Evolutionary conservation across 2,888 invertebrate species (phyloP).

Genomic region (Andricus curvator): DNA sequence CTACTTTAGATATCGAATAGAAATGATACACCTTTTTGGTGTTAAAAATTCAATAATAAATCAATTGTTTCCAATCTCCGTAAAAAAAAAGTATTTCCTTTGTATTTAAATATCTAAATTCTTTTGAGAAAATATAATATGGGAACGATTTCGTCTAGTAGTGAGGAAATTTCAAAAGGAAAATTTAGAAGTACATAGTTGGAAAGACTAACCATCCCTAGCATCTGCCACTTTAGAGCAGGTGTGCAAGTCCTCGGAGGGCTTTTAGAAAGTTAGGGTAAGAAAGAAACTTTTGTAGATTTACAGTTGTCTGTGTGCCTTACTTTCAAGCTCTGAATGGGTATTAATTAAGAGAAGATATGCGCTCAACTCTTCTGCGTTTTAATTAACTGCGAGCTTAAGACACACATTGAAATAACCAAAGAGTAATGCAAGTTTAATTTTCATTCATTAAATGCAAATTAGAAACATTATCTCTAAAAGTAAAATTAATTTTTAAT

Average conservation of each 20-base stretch:
- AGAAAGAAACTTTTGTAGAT: slow-evolving; percentile 13
- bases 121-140: not conserved
- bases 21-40: too few relatives aligned
- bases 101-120: not conserved
- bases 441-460: not conserved
- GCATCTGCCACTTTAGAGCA: slow-evolving; percentile 18
- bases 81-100: too few relatives aligned
- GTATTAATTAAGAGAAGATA: slow-evolving; percentile 17
- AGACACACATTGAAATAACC: not conserved
- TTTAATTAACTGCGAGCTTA: not conserved
- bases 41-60: too few relatives aligned
- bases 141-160: not conserved
- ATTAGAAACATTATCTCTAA: not conserved
- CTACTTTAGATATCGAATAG: too few relatives aligned
- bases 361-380: not conserved
- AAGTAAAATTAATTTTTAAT: too few relatives aligned
- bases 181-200: slow-evolving; percentile 17
- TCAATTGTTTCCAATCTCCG: too few relatives aligned
- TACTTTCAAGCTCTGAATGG: not conserved
- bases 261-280: slow-evolving; percentile 30
- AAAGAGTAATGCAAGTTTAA: not conserved
- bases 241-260: slow-evolving; percentile 25
- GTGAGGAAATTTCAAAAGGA: slow-evolving; percentile 9
- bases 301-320: slow-evolving; percentile 6
- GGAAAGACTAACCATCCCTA: not conserved